Base-by-base conservation (phyloP, 2,888 invertebrate species). In the Amblyjoppa fuscipennis region DNA sequence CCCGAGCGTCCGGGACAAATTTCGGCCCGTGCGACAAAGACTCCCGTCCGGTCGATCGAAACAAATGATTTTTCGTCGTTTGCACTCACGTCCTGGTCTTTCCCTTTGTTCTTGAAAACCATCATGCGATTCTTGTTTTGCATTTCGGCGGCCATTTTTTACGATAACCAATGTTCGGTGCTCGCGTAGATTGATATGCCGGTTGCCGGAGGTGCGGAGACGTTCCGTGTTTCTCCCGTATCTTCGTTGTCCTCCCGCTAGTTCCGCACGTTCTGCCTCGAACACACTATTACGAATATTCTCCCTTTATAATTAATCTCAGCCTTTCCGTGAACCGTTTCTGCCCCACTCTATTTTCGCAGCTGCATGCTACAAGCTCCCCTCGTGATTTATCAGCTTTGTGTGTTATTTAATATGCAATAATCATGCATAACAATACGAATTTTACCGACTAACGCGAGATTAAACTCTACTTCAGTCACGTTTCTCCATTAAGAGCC, bases 81-180 rank as follows among this genome's bases (percentile, higher is more conserved):
- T 41, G 86, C 94, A 97, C 98, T 97, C 96, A 99, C 99, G 96
- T 99, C 99, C 95, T 98, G 98, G 96, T 99, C 99, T 96, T 99
- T 99, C 94, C 99, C 99, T 96, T 98, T 98, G 96, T 99, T 99
- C 97, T 99, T 99, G 95, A 98, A 99, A 94, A 97, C 97, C 95
- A 97, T 97, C 96, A 98, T 97, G 95, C 98, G 97, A 96, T 97
- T 97, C 96, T 97, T 97, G 95, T 95, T 96, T 95, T 95, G 96
- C 95, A 96, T 96, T 94, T 96, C 96, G 92, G 95, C 95, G 96
- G 96, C 96, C 97, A 97, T 97, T 96, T 96, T 96, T 97, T 94
- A 93, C 91, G 91, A 91, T 92, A 93, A 93, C 89, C 88, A 89
- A 89, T 89, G 84, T 88, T 88, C 87, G 31, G 87, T 87, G 86